Base-by-base conservation (phyloP, 2,888 invertebrate species). In the Drosophila anceps region DNA sequence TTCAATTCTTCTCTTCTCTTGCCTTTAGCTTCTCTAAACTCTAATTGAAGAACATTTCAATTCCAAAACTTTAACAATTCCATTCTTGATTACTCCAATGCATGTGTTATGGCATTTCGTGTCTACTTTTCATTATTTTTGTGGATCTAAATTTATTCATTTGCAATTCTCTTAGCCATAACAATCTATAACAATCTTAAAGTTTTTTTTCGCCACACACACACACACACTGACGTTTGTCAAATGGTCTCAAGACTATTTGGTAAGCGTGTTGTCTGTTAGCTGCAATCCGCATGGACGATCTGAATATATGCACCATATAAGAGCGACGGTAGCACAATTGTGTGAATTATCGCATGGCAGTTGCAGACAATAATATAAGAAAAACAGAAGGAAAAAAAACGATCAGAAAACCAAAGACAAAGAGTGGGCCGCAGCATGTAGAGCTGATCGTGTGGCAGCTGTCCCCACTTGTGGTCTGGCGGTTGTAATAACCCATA, bases 321-420 rank as follows among this genome's bases (percentile, higher is more conserved):
- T 64, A 69, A 69, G 59, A 64, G 24, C 39, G 41, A 43, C 58
- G n/a, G 44, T 41, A 50, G 48, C 39, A 86, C 84, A 84, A 84
- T 84, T 80, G 84, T 84, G 83, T 77, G 87, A 84, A 84, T 73
- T 74, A 77, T 80, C 61, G 86, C 81, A 73, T 73, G 76, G 57
- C 62, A 48, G 43, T 57, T 31, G 20, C 37, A 48, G 58, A 39
- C 51, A 69, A 57, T 55, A 58, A 50, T 61, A 61, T 44, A 57
- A 29, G 2, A 18, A 12, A 10, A 12, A 18, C 12, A 12, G 31
- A 33, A 13, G 12, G 12, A 50, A 31, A 29, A 29, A 12, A 44
- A 15, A 44, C 24, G 8, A 31, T 51, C 53, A 37, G 35, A 24
- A 53, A 35, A 15, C 20, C 7, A 50, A 31, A 33, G 33, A 53